Conservation (phyloP, 2,113 vertebrate genomes). For the Thalassarche chlororhynchos region DNA sequence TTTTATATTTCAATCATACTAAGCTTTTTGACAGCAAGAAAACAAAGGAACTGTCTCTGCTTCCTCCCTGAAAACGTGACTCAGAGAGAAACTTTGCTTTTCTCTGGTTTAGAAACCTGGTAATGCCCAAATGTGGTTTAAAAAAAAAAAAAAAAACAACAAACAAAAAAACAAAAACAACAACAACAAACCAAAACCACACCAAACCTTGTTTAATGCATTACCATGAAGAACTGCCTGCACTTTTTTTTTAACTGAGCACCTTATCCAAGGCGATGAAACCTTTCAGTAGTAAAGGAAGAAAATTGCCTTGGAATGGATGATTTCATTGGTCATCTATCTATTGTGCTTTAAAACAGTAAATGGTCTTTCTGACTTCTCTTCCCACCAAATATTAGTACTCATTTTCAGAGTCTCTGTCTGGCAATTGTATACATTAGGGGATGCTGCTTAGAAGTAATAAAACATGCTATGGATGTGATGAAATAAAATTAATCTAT, state of each 20-base stretch:
- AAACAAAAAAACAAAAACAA: neutral
- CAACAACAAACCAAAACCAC: neutral
- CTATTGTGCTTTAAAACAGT: neutral
- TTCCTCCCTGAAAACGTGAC: neutral
- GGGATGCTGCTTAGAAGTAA: neutral
- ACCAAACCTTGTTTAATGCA: neutral
- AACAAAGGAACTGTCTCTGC: neutral
- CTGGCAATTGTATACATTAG: neutral
- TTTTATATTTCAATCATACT: constrained; percentile 1
- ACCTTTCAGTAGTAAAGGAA: neutral
- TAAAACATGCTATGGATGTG: neutral
- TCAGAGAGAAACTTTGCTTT: neutral
- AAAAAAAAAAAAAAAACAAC: neutral
- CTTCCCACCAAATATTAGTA: neutral
- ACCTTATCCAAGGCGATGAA: neutral
- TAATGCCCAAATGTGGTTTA: neutral
- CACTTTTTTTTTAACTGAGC: neutral
- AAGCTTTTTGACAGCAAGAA: neutral
- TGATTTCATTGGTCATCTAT: neutral
- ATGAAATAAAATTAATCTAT: neutral
- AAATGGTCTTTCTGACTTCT: neutral
- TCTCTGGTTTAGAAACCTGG: neutral
- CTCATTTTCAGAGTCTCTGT: neutral
- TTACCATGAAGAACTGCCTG: neutral
- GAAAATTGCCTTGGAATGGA: neutral